Base-by-base conservation (phyloP, 2,797 vertebrate species). In the Geotria australis region DNA sequence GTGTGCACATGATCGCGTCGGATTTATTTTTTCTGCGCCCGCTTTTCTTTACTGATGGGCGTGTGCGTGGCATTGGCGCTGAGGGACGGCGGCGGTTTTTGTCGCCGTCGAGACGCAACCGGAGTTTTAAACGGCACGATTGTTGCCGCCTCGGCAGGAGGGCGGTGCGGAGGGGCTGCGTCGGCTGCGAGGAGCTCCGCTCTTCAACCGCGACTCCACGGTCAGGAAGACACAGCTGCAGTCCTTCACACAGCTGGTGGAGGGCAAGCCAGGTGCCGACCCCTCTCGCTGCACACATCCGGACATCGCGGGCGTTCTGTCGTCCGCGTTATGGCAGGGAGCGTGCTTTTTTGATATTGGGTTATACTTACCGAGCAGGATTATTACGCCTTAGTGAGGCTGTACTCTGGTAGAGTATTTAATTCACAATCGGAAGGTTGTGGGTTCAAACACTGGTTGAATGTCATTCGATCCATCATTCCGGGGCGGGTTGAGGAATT, bases 191-290 rank as follows among this genome's bases (percentile, higher is more conserved):
- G 85, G 75, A 71, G 85, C 88, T 0, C 85, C 94, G 24, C 77
- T 89, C 63, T 94, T 98, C 73, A 79, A 72, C 74, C 91, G 88
- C 71, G 89, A 98, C 65, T 78, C 86, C 8, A 66, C 85, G 3
- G 73, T 98, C 69, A 81, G 85, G 65, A 94, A 91, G 75, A 95
- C 86, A 10, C 88, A 93, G 69, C 82, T 98, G 56, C 84, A 93
- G 72, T 98, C 88, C 61, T 98, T 89, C 73, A 98, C 86, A 74
- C 86, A 95, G 65, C 94, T 83, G 56, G 80, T 95, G 69, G 89
- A 95, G 69, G 83, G 64, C 69, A 75, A 80, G 72, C 84, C 88
- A 79, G 88, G 89, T 98, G 51, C 51, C n/a, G 24, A 38, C 24
- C 24, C 24, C 24, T 38, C 24, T 38, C 24, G 57, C 38, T 46